Conservation (phyloP, 2,113 vertebrate genomes). For the Scortum barcoo region DNA sequence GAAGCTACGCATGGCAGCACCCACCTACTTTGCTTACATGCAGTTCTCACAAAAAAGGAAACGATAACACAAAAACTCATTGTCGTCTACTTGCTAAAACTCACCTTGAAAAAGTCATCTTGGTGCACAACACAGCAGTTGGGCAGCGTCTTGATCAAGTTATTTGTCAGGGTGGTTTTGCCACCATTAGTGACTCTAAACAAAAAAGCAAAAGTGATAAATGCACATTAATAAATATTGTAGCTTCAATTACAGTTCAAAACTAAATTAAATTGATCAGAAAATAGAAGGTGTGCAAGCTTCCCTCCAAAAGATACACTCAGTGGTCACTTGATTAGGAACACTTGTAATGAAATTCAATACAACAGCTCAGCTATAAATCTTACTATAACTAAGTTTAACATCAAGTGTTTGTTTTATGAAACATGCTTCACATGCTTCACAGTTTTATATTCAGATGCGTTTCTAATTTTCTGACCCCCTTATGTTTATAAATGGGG, state of each 20-base stretch:
- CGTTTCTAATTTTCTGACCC: too few relatives aligned
- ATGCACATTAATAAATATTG: background rate
- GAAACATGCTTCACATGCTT: too few relatives aligned
- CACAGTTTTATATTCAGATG: too few relatives aligned
- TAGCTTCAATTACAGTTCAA: background rate
- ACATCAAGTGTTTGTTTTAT: too few relatives aligned
- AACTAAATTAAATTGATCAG: background rate
- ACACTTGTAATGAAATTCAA: too few relatives aligned
- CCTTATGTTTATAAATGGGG: too few relatives aligned
- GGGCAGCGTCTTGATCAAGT: conserved; percentile 83
- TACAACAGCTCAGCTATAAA: too few relatives aligned
- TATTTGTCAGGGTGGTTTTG: conserved; percentile 87
- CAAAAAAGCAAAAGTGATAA: background rate
- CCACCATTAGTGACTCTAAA: conserved; percentile 88
- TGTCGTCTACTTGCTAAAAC: background rate
- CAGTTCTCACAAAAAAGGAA: background rate
- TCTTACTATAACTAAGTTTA: too few relatives aligned
- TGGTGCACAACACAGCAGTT: conserved; percentile 89
- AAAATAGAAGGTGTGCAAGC: background rate
- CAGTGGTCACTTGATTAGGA: too few relatives aligned
- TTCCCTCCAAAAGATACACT: background rate
- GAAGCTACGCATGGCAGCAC: background rate
- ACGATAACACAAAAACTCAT: background rate
- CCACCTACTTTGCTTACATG: conserved; percentile 1
- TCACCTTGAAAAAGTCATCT: conserved; percentile 89